Evolutionary conservation across 2,797 vertebrate species (phyloP).

Genomic region (Margarornis squamiger): DNA sequence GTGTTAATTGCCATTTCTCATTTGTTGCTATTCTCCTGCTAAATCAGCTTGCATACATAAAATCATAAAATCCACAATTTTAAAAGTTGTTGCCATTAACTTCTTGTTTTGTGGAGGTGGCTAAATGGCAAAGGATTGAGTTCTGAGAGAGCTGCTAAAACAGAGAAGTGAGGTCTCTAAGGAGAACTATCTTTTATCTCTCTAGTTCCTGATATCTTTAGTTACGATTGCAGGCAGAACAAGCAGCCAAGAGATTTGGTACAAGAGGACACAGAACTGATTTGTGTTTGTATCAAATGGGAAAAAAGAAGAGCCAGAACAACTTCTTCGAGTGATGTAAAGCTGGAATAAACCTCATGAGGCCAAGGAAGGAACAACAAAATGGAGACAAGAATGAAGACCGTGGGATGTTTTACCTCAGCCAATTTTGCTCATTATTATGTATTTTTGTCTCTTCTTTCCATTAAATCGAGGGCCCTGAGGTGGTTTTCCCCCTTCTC

Average conservation of each 20-base stretch:
- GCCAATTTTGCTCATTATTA: neutral
- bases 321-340: neutral
- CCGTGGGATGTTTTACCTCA: neutral
- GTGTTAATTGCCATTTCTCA: slow-evolving; percentile 68
- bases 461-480: neutral
- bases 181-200: neutral
- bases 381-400: neutral
- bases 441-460: neutral
- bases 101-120: slow-evolving; percentile 51
- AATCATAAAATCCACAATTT: slow-evolving; percentile 52
- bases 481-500: neutral
- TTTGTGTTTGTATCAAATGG: neutral
- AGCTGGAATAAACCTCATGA: neutral
- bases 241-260: neutral
- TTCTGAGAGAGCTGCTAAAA: neutral
- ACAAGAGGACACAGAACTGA: neutral
- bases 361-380: neutral
- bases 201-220: neutral
- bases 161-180: neutral
- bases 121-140: slow-evolving; percentile 6
- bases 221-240: neutral
- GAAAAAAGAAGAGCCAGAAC: neutral
- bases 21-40: slow-evolving; percentile 65
- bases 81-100: slow-evolving; percentile 54
- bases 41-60: slow-evolving; percentile 66